Evolutionary conservation across 2,113 vertebrate species (phyloP), one percentile per base, ranked within the genome.

Genomic region (Gracilinanus agilis): DNA sequence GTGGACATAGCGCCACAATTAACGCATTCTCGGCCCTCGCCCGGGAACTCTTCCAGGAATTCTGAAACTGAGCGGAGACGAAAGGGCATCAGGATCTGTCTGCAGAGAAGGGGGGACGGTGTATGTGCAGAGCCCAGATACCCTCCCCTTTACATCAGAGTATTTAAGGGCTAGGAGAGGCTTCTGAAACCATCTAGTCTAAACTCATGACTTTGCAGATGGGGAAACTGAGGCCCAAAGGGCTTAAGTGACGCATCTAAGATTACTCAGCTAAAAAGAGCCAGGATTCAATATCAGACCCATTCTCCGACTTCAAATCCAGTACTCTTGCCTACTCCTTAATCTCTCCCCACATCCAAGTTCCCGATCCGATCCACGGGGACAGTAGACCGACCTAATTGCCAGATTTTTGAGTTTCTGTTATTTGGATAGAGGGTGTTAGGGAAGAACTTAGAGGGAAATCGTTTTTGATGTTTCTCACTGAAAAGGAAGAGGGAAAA

Each of bases 1-100:
- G 99, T 99, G 92, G 99, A 99, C 98, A 99, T 99, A 9, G 99
- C 99, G 75, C 99, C 99, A 21, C 99, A 99, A 98, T 99, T 99
- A 92, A 99, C 99, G 0, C 99, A 99, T 97, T 99, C 99, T 0
- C 99, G 98, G 3, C 99, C 99, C 83, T 99, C 99, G 0, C 98
- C 97, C 0, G 99, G 97, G 93, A 99, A 97, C 90, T 99, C 99
- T 75, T 99, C 99, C 96, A 99, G 83, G 97, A 99, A 98, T 29
- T 99, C 99, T 98, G 98, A 54, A 96, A 95, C 96, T 97, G 13
- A 21, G 27, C 94, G 0, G 54, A 9, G 44, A 3, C 10, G 21
- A 9, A 3, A 0, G 0, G 2, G 19, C 0, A 53, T 0, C 49
- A 54, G 40, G 3, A 90, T 91, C 53, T 3, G 89, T 27, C 89